These are phyloP conservation scores for Drosophila auraria DNA, from an alignment of 1,140 invertebrate species.

Conservation along the genomic window DNA sequence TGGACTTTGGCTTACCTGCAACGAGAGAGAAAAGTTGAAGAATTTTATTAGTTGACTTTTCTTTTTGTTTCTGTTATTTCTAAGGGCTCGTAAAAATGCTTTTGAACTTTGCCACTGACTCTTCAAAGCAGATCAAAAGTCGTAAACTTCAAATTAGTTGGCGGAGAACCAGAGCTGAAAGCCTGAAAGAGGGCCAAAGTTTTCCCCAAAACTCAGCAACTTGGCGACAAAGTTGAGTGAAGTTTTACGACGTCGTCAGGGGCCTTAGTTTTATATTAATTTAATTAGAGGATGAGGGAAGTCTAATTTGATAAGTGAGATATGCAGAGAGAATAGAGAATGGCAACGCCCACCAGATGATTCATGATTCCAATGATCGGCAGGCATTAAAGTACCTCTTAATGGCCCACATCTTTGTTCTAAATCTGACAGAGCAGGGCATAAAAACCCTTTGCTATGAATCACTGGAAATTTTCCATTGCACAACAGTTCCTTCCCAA, in stretches of 20 bases:
- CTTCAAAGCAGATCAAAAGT: slow-evolving; percentile 16
- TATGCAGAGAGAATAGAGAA: slow-evolving; percentile 1
- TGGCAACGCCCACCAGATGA: slow-evolving; percentile 50
- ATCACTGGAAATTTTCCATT: neutral
- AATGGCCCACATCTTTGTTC: slow-evolving; percentile 6
- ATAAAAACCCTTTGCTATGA: neutral
- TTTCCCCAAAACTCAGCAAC: neutral
- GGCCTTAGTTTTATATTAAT: slow-evolving; percentile 54
- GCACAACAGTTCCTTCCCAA: neutral
- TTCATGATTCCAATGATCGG: slow-evolving; percentile 14
- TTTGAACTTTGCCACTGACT: slow-evolving; percentile 51
- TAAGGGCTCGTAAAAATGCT: slow-evolving; percentile 42
- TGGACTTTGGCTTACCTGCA: slow-evolving; percentile 70
- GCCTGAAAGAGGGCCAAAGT: slow-evolving; percentile 19
- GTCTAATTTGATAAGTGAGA: slow-evolving; percentile 36
- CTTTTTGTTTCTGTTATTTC: slow-evolving; percentile 27
- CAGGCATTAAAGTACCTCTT: neutral
- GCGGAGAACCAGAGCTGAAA: slow-evolving; percentile 12
- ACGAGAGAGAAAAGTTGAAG: slow-evolving; percentile 53
- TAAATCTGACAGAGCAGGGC: neutral
- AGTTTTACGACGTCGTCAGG: slow-evolving; percentile 48
- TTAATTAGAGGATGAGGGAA: slow-evolving; percentile 46
- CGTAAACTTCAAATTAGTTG: slow-evolving; percentile 47
- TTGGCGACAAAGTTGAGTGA: slow-evolving; percentile 40
- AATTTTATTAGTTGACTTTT: slow-evolving; percentile 64